These are phyloP conservation scores for Hydrolagus colliei DNA, from an alignment of 2,797 vertebrate species.

Conservation along the genomic window DNA sequence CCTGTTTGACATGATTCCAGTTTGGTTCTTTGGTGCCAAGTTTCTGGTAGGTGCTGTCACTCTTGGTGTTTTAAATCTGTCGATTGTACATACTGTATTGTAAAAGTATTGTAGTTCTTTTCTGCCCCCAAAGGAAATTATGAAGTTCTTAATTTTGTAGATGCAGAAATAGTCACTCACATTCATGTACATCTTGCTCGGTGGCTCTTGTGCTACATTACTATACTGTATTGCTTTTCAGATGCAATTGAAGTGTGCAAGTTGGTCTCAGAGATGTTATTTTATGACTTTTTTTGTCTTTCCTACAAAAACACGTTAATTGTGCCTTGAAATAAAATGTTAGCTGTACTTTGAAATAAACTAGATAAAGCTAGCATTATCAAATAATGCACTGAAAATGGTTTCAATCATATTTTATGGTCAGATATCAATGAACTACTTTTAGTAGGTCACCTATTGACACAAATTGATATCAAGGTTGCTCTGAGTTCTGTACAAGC, in stretches of 20 bases:
- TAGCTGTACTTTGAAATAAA: no score
- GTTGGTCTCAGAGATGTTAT: not conserved
- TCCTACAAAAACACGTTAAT: no score
- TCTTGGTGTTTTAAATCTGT: not conserved
- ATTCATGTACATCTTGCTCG: not conserved
- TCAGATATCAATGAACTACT: no score
- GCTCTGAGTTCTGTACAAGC: not conserved
- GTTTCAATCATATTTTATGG: no score
- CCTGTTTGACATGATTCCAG: constrained; percentile 48
- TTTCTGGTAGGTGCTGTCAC: constrained; percentile 40
- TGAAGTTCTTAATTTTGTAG: not conserved
- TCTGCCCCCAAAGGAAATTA: not conserved
- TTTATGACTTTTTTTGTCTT: not conserved
- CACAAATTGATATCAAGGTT: not conserved
- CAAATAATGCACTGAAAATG: no score
- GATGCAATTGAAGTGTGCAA: not conserved
- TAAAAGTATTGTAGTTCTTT: no score
- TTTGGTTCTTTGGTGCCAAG: constrained; percentile 46
- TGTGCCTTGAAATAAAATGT: no score
- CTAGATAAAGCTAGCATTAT: no score
- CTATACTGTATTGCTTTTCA: not conserved
- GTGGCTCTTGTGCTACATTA: not conserved
- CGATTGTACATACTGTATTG: not conserved
- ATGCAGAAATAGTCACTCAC: not conserved
- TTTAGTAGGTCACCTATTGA: not conserved